Base-by-base conservation (phyloP, 2,888 invertebrate species). In the Tanytarsus gracilentus region DNA sequence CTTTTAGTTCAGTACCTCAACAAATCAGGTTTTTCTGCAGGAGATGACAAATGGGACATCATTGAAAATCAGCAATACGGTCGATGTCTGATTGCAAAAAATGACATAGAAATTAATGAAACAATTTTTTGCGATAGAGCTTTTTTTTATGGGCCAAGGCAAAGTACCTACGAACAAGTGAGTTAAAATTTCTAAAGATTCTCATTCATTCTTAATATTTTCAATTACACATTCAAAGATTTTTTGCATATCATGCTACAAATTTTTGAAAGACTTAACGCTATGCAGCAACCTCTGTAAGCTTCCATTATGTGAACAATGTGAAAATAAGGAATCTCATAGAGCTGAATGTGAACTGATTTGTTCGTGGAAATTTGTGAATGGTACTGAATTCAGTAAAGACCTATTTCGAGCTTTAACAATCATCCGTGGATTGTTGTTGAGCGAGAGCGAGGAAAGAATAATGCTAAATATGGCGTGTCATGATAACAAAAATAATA, bases 111-210 rank as follows among this genome's bases (percentile, higher is more conserved):
- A 62, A 69, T 76, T 27, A 86, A 86, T 36, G 86, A 88, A 70
- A 70, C 85, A 27, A 78, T 90, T 55, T 87, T 84, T 67, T 76
- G 78, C 9, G 89, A 89, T 69, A 76, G 75, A 59, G 84, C 89
- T 1, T 71, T 89, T 44, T 75, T 88, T 40, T 71, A 80, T 55
- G 88, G 89, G 0, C 86, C 87, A 0, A 79, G 85, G 48, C 76
- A 79, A 33, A 75, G 78, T 58, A 73, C 72, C 55, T 73, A 74
- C 33, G 70, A 78, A 16, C 77, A 79, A 61, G 76, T 81, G 67
- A 78, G 80, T 62, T 88, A 11, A 33, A 11, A 33, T 33, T 33
- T 11, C 33, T 33, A 9, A 5, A 7, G 29, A 5, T 7, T 7
- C 9, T 36, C 9, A 23, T 44, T 44, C 9, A 33, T 33, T 11